Conservation (phyloP, 2,113 vertebrate genomes). For the Colaptes auratus region DNA sequence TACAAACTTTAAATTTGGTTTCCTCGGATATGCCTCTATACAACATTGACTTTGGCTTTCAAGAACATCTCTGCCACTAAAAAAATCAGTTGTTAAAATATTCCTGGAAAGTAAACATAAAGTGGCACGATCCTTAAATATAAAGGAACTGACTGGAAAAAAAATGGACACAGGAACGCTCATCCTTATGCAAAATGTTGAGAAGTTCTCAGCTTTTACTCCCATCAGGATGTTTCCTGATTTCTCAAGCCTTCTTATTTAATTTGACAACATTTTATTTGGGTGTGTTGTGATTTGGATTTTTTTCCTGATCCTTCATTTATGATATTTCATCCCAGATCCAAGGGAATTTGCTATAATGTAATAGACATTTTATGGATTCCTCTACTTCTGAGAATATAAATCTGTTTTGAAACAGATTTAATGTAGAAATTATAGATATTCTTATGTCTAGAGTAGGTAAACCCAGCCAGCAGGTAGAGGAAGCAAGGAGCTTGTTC, state of each 20-base stretch:
- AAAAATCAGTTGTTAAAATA: background rate
- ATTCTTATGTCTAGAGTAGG: background rate
- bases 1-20: background rate
- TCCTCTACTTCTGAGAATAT: background rate
- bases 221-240: background rate
- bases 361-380: background rate
- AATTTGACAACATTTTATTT: background rate
- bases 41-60: background rate
- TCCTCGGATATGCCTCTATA: background rate
- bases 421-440: background rate
- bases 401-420: background rate
- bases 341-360: background rate
- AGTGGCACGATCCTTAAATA: background rate
- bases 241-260: background rate
- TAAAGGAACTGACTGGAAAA: background rate
- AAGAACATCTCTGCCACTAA: background rate
- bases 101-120: conserved; percentile 33
- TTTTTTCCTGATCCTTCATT: background rate
- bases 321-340: background rate
- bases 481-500: background rate
- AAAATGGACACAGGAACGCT: background rate
- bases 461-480: background rate
- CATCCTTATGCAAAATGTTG: background rate
- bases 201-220: background rate
- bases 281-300: background rate